phyloP scores from a whole-genome alignment of 2,797 vertebrate species.

The Neosilurus hyrtlii region DNA sequence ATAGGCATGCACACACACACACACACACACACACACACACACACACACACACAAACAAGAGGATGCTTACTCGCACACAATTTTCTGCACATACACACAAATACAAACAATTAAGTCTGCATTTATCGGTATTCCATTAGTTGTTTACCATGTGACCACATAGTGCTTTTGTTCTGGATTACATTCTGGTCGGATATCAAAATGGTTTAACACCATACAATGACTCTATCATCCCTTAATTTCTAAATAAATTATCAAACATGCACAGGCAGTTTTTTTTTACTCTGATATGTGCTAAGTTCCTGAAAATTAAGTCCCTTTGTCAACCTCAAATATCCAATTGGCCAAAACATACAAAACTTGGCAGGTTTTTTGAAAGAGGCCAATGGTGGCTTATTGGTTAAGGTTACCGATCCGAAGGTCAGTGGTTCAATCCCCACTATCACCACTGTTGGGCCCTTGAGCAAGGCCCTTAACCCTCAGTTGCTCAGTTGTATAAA shows the following conservation, averaged over 20 bases:
- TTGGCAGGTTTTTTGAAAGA: slow-evolving; percentile 30
- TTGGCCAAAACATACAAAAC: slow-evolving; percentile 48
- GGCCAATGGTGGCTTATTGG: too few species aligned
- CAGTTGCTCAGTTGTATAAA: too few species aligned
- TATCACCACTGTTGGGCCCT: too few species aligned
- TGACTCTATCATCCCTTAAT: slow-evolving; percentile 32
- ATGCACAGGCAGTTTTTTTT: slow-evolving; percentile 36
- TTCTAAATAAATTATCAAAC: slow-evolving; percentile 37
- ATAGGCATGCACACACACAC: too few species aligned
- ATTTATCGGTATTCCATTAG: not conserved
- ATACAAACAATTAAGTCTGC: not conserved
- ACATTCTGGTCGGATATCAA: slow-evolving; percentile 21
- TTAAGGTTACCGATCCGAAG: too few species aligned
- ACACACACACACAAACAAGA: not conserved
- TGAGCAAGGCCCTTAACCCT: too few species aligned
- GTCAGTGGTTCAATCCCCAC: too few species aligned
- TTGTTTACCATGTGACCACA: not conserved
- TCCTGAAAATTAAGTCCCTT: slow-evolving; percentile 17
- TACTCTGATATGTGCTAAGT: slow-evolving; percentile 22
- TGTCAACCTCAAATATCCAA: slow-evolving; percentile 46
- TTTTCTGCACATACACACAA: slow-evolving; percentile 3
- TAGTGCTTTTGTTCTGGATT: slow-evolving; percentile 13
- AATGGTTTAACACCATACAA: slow-evolving; percentile 31
- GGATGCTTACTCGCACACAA: not conserved
- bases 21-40: too few species aligned